Conservation (phyloP, 2,797 vertebrate species). For the Channa striata region DNA sequence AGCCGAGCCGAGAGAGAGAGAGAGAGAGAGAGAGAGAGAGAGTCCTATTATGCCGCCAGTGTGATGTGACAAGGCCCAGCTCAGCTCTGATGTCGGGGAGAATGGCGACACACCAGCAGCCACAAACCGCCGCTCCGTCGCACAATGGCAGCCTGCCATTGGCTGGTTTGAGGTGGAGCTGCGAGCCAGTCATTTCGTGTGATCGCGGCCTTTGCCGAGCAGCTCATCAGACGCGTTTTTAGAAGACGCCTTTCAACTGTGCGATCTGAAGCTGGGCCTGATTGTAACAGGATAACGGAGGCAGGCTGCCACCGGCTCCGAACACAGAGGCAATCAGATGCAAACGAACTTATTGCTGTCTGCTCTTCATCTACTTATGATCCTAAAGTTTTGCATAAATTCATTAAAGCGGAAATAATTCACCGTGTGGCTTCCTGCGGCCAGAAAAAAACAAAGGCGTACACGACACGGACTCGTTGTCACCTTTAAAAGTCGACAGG, state of each 20-base stretch:
- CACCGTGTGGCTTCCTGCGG: too few relatives aligned
- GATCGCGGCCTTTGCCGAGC: neutral
- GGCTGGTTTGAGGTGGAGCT: neutral
- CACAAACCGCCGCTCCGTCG: slow-evolving; percentile 3
- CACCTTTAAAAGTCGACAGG: too few relatives aligned
- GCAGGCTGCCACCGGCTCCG: too few relatives aligned
- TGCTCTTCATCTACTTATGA: too few relatives aligned
- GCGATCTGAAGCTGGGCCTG: neutral
- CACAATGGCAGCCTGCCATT: neutral
- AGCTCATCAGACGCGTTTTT: neutral
- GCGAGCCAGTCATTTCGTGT: neutral
- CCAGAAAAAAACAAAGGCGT: too few relatives aligned
- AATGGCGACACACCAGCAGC: neutral
- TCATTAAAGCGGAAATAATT: too few relatives aligned
- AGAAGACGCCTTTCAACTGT: neutral
- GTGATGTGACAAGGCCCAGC: slow-evolving; percentile 36
- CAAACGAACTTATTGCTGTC: too few relatives aligned
- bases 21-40: neutral
- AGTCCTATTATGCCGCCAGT: slow-evolving; percentile 23
- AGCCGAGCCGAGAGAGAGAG: slow-evolving; percentile 3
- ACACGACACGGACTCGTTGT: too few relatives aligned
- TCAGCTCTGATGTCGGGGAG: slow-evolving; percentile 28
- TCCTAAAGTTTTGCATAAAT: too few relatives aligned
- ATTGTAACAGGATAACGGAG: neutral
- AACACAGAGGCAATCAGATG: too few relatives aligned